These are phyloP conservation scores for Acanthochromis polyacanthus DNA, from an alignment of 2,113 vertebrate genomes.

Conservation along the genomic window DNA sequence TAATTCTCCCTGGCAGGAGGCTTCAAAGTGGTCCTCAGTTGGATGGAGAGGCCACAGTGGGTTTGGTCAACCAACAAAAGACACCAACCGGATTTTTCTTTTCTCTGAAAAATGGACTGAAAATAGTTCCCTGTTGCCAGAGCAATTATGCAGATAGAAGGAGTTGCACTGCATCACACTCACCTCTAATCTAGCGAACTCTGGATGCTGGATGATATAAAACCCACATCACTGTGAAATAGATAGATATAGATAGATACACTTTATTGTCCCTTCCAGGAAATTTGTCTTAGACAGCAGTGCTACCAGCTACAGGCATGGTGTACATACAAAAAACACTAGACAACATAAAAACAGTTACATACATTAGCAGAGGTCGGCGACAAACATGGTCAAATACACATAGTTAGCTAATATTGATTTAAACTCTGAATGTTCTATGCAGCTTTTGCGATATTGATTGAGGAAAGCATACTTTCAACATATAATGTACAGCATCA, in stretches of 20 bases:
- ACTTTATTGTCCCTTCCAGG: too few species aligned
- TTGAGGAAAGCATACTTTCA: background rate
- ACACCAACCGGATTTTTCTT: slow-evolving; percentile 11
- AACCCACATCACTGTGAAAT: background rate
- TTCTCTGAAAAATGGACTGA: background rate
- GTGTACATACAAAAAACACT: too few species aligned
- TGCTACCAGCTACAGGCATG: too few species aligned
- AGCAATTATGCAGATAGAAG: slow-evolving; percentile 47
- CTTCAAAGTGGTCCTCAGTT: slow-evolving; percentile 55
- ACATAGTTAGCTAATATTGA: background rate
- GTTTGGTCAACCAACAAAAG: slow-evolving; percentile 41
- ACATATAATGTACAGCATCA: background rate
- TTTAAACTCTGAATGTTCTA: background rate
- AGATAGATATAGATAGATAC: too few species aligned
- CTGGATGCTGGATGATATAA: slow-evolving; percentile 7
- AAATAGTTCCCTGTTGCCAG: slow-evolving; percentile 25
- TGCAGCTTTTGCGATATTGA: background rate
- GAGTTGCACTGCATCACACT: slow-evolving; percentile 18
- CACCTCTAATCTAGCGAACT: slow-evolving; percentile 19
- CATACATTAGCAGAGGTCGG: too few species aligned
- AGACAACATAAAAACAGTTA: too few species aligned
- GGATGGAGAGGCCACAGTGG: slow-evolving; percentile 27
- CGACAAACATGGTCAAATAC: too few species aligned
- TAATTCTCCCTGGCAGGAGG: slow-evolving; percentile 40
- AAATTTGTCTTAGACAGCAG: too few species aligned